Percentiles rank a stretch among this genome's conserved stretches.
phyloP scores from a whole-genome alignment of 2,797 vertebrate genomes.

The Borostomias antarcticus region DNA sequence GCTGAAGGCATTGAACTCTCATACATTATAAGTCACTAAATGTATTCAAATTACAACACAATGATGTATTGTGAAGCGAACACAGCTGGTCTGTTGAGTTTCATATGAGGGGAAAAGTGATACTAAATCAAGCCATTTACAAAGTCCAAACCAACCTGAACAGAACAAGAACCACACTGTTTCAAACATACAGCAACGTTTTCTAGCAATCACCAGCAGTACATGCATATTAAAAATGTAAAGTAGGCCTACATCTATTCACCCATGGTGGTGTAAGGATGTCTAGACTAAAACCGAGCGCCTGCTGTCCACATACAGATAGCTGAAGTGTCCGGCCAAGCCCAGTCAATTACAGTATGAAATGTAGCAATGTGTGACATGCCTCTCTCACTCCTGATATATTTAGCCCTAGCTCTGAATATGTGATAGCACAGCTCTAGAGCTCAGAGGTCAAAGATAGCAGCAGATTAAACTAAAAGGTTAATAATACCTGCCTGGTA shows the following conservation, averaged over 20 bases:
- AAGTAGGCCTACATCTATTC: background rate
- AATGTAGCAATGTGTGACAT: conserved; percentile 22
- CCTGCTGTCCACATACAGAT: background rate
- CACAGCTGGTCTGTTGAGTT: background rate
- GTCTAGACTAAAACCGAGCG: conserved; percentile 18
- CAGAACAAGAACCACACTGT: background rate
- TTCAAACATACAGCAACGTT: background rate
- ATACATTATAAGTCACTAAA: background rate
- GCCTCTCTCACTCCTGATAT: conserved; percentile 45
- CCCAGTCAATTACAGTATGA: conserved; percentile 28
- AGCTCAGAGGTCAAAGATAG: conserved; percentile 34
- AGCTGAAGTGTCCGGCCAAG: conserved; percentile 31
- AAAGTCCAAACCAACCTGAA: background rate
- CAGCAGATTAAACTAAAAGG: conserved; percentile 38
- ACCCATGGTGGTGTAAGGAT: background rate
- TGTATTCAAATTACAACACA: background rate
- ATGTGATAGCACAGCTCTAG: background rate
- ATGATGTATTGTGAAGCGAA: background rate
- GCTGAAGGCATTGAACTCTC: background rate
- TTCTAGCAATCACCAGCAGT: background rate
- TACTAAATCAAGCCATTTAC: background rate
- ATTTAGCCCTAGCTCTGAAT: conserved; percentile 50
- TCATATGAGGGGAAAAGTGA: background rate
- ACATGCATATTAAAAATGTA: background rate
- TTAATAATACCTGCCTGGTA: conserved; percentile 31